Base-by-base conservation (phyloP, 2,113 vertebrate genomes). In the Odontophorus gujanensis region DNA sequence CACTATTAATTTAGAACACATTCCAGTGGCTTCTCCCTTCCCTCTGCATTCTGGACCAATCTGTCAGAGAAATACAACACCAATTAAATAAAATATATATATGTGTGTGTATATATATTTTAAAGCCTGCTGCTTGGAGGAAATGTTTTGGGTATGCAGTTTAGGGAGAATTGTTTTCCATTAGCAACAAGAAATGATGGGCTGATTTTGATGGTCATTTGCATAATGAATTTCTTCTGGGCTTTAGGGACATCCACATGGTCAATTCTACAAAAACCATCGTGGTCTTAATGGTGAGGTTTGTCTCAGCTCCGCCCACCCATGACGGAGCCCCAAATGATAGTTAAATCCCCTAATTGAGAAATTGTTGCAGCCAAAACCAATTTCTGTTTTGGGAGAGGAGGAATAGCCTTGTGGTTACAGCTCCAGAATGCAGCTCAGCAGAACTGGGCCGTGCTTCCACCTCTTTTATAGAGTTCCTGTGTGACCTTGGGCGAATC, bases 1-100 rank as follows among this genome's bases (percentile, higher is more conserved):
- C 96, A 93, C 93, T 95, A 90, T 96, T 97, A 96, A 97, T 97
- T 97, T 96, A 96, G 92, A 94, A 85, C 86, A 93, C 97, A 97
- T 97, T 97, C 97, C 94, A 93, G 90, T 96, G 96, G 95, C 95
- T 97, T 97, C 96, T 96, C 91, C 86, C 85, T 92, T 96, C 90
- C 95, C 94, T 97, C 90, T 93, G 88, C 86, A 78, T 95, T 96
- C 91, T 90, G 55, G 82, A 68, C 81, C 91, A 95, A 91, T 95
- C 92, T 93, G 78, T 92, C 94, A 87, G 69, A 95, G 95, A 96
- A 87, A 89, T 86, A 95, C 76, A 91, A 43, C 81, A 92, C 59
- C 4, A 1, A 95, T 91, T 94, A 93, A 76, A 92, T 67, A 87
- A 92, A 76, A 84, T 75, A 81, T 48, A 76, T 73, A 66, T 81